Base-by-base conservation (phyloP, 1,140 invertebrate genomes). In the Drosophila tsacasi region DNA sequence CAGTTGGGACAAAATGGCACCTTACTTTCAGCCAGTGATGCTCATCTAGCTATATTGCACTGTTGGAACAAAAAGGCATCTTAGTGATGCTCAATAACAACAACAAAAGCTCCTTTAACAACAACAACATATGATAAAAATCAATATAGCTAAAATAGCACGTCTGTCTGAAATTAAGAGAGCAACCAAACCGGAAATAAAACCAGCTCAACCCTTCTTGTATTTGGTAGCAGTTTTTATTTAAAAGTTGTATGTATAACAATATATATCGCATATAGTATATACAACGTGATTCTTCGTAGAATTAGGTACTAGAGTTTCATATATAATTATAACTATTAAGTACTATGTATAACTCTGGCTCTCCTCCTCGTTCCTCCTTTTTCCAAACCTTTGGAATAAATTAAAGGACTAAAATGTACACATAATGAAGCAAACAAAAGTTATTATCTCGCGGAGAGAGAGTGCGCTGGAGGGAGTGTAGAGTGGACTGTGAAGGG, bases 181-280 rank as follows among this genome's bases (percentile, higher is more conserved):
- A n/a, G n/a, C n/a, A n/a, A n/a, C n/a, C n/a, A n/a, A n/a, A n/a
- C n/a, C n/a, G n/a, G 7, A 32, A 55, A 19, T 23, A 6, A 49
- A 57, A 23, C 15, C 37, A 37, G 21, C 17, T 19, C 21, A 7
- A 9, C 4, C 10, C 12, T 15, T 21, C 0, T 61, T 57, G 60
- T 80, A 87, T 87, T 87, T 87, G 84, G 84, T 87, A 87, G 84
- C 84, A 84, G 84, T 89, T 89, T 79, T 87, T 87, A 87, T 87
- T 87, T 78, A 81, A 89, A 83, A 27, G 60, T 83, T 87, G 23
- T 81, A 78, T 68, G 64, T 54, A 83, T 68, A 82, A 73, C 74
- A 87, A 87, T 82, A 81, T 64, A 83, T 64, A 83, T 64, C 68
- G 68, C 67, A 89, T 79, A 75, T 44, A 76, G 63, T 84, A 85